Evolutionary conservation across 2,113 vertebrate species (phyloP), one percentile per base, ranked within the genome.

Genomic region (Choloepus hoffmanni): DNA sequence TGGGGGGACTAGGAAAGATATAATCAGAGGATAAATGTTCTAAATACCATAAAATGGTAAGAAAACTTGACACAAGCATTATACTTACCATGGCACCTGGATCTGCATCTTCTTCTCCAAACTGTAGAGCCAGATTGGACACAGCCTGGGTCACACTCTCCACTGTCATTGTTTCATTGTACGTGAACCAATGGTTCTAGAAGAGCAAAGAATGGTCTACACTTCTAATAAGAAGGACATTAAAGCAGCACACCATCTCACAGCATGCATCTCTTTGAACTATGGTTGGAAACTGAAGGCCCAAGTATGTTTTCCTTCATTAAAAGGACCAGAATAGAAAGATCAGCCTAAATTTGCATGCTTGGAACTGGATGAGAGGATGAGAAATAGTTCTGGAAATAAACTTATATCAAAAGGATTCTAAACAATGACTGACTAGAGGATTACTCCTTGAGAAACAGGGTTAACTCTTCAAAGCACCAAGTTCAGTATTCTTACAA

Each of bases 111-210:
- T 99, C 99, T 98, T 99, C 99, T 95, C 99, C 99, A 67, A 99
- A 99, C 98, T 99, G 99, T 94, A 99, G 98, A 0, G 99, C 99
- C 96, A 99, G 98, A 98, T 99, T 99, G 85, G 99, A 99, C 86
- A 99, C 99, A 0, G 99, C 99, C 97, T 99, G 99, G 1, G 99
- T 99, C 97, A 99, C 99, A 9, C 99, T 99, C 98, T 99, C 99
- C 96, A 99, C 99, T 0, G 99, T 99, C 99, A 99, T 99, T 0
- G 99, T 99, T 97, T 99, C 99, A 19, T 99, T 99, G 98, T 99
- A 99, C 85, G 99, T 99, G 97, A 99, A 99, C 99, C 99, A 99
- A 96, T 99, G 99, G 98, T 99, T 99, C 99, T 99, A 92, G 30
- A 94, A 81, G 87, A 91, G 26, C 62, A 92, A 89, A 93, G 43